Conservation (phyloP, 1,140 invertebrate species). For the Thalassaphorura encarpata region DNA sequence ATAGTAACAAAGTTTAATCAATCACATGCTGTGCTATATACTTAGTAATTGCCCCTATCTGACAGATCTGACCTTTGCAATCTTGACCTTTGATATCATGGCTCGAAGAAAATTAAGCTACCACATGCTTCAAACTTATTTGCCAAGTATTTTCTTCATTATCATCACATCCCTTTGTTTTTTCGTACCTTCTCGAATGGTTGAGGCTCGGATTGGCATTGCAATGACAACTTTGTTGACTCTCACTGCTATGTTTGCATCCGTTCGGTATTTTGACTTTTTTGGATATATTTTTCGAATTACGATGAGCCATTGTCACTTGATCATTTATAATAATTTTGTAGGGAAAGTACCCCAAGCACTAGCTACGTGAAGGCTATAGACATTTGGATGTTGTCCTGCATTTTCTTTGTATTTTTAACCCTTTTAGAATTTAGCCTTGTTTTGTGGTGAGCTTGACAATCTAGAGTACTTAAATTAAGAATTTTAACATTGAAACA, state of each 20-base stretch:
- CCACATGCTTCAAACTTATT: slow-evolving; percentile 23
- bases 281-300: not conserved
- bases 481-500: not conserved
- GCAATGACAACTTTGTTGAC: slow-evolving; percentile 14
- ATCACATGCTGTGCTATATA: too few species aligned
- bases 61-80: slow-evolving; percentile 11
- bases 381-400: slow-evolving; percentile 46
- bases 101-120: slow-evolving; percentile 19
- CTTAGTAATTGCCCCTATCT: too few species aligned
- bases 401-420: slow-evolving; percentile 59
- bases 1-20: too few species aligned
- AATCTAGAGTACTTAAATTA: not conserved
- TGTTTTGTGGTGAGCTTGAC: slow-evolving; percentile 37
- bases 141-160: slow-evolving; percentile 25
- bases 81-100: slow-evolving; percentile 9
- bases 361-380: slow-evolving; percentile 22
- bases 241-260: slow-evolving; percentile 15
- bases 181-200: slow-evolving; percentile 5
- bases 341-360: slow-evolving; percentile 19
- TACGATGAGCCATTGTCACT: not conserved
- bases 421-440: slow-evolving; percentile 56
- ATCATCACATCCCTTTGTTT: slow-evolving; percentile 20
- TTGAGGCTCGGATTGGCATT: slow-evolving; percentile 1
- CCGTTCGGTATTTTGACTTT: slow-evolving; percentile 19
- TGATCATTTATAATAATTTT: not conserved